Evolutionary conservation across 2,797 vertebrate genomes (phyloP), one percentile per base, ranked within the genome.

Genomic region (Aulostomus chinensis): DNA sequence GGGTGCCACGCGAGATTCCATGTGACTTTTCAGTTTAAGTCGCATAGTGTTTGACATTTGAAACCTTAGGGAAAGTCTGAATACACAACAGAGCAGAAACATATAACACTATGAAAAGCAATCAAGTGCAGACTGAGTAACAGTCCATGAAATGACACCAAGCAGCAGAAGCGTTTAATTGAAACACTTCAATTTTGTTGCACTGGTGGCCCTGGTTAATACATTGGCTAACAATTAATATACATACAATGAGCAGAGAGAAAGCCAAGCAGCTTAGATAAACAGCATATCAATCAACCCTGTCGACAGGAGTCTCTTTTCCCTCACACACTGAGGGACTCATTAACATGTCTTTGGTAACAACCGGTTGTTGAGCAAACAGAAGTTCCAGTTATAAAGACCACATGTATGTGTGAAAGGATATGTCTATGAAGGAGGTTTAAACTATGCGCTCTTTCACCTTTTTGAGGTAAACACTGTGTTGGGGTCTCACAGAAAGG

Each of bases 311-410:
- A 12, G 12, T 33, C 28, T 37, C 4, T 10, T 20, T 12, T 54
- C 15, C n/a, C 9, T 12, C 25, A 29, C 22, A 31, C 13, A 14
- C 14, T 0, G 7, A 2, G 25, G 51, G 1, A 15, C 20, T 57
- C 38, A 34, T 43, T 32, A 55, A 51, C 7, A 32, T 40, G 13
- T 10, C 12, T 0, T 42, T 30, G 31, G 0, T 40, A 53, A 37
- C 25, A 48, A 29, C 43, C n/a, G 33, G 11, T 12, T 25, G 4
- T 11, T 8, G 5, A 26, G 31, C 12, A 35, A 47, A 45, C 25
- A 54, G 13, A 48, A 48, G 22, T 16, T 10, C 9, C 20, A 2
- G 39, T 29, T 45, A 7, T 14, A 9, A 8, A 4, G 7, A 14
- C 31, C 3, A 7, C 4, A 13, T 14, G 30, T 32, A 32, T 3